A percentile compares a stretch with the other conserved stretches of the same genome.
These are phyloP conservation scores for Clusia tigrina DNA, from an alignment of 2,888 invertebrate genomes.

Conservation along the genomic window DNA sequence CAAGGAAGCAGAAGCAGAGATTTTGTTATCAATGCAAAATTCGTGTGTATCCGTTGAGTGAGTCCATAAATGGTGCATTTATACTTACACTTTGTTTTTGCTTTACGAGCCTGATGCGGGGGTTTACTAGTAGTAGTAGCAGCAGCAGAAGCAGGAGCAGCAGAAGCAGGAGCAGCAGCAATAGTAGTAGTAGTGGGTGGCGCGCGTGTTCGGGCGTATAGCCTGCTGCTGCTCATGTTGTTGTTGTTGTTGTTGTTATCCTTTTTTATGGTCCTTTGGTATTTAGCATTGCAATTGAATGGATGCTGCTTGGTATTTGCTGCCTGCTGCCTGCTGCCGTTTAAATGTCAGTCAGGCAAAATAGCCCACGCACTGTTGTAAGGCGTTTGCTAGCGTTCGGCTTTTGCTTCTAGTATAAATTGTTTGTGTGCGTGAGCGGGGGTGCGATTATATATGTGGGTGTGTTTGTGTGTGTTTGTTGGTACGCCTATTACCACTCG, in stretches of 20 bases:
- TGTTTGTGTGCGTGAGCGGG: too few relatives aligned
- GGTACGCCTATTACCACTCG: too few relatives aligned
- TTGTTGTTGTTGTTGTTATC: too few relatives aligned
- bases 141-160: neutral
- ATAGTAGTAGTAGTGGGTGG: neutral
- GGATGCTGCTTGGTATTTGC: neutral
- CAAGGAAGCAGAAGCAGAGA: too few relatives aligned
- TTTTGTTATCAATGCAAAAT: conserved; percentile 11
- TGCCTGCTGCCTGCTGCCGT: conserved; percentile 22
- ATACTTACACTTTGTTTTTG: conserved; percentile 5
- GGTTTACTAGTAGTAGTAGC: neutral
- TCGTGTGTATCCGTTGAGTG: conserved; percentile 6
- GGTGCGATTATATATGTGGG: too few relatives aligned
- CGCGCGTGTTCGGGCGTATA: neutral
- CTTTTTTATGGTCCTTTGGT: conserved; percentile 25
- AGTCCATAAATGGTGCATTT: conserved; percentile 12
- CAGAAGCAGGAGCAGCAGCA: neutral
- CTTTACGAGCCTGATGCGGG: neutral
- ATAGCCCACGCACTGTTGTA: too few relatives aligned
- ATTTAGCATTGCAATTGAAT: conserved; percentile 18
- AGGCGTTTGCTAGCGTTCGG: too few relatives aligned
- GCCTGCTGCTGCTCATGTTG: too few relatives aligned
- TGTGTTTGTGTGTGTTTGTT: too few relatives aligned
- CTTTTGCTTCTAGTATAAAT: too few relatives aligned
- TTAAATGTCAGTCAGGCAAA: too few relatives aligned